Conservation (phyloP, 1,140 invertebrate species). For the Cydia fagiglandana region DNA sequence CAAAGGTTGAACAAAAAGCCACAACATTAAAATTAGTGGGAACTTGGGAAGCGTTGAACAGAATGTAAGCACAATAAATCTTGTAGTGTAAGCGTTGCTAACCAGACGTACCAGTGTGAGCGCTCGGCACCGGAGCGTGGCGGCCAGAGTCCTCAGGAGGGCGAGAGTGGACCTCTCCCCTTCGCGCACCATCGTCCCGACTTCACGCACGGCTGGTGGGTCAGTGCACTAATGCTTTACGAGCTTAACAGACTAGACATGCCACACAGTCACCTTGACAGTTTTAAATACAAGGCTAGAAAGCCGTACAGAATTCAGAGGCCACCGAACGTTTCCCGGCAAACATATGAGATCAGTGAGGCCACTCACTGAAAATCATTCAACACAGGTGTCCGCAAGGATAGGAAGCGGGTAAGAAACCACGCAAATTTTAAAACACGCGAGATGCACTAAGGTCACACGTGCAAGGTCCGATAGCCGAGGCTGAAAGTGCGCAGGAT, state of each 20-base stretch:
- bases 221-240: slow-evolving; percentile 64
- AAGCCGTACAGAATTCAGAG: slow-evolving; percentile 35
- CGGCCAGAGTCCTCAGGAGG: slow-evolving; percentile 67
- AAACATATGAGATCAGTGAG: slow-evolving; percentile 42
- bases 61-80: slow-evolving; percentile 31
- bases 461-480: slow-evolving; percentile 10
- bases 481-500: slow-evolving; percentile 19
- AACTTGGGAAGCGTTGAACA: neutral
- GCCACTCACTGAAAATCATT: neutral
- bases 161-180: slow-evolving; percentile 65
- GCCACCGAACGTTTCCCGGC: slow-evolving; percentile 37
- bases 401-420: slow-evolving; percentile 10
- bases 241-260: slow-evolving; percentile 39
- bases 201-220: slow-evolving; percentile 70
- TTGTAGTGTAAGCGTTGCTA: slow-evolving; percentile 35
- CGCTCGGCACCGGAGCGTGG: slow-evolving; percentile 67
- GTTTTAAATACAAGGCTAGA: slow-evolving; percentile 48
- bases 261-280: slow-evolving; percentile 46
- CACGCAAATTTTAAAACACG: slow-evolving; percentile 7
- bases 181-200: slow-evolving; percentile 68
- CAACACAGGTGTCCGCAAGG: slow-evolving; percentile 27
- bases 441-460: slow-evolving; percentile 21
- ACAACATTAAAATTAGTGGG: neutral
- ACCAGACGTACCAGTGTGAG: slow-evolving; percentile 63
- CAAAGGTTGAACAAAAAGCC: neutral